These are phyloP conservation scores for Anomalospiza imberbis DNA, from an alignment of 2,797 vertebrate genomes.

Conservation along the genomic window DNA sequence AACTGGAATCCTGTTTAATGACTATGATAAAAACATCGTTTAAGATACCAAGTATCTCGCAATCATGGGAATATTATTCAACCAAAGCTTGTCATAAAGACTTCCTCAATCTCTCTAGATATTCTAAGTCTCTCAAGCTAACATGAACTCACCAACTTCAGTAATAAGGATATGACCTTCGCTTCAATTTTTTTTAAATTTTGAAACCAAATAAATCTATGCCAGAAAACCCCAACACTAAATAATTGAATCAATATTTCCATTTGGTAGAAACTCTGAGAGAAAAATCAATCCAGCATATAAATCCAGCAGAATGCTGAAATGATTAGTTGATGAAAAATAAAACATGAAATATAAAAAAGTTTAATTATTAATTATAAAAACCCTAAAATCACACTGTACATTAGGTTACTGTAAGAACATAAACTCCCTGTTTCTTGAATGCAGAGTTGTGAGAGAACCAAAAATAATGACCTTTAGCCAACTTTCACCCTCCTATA, in stretches of 20 bases:
- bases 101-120: not conserved
- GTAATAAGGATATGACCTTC: not conserved
- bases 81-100: not conserved
- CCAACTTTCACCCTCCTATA: not conserved
- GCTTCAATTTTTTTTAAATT: not conserved
- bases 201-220: not conserved
- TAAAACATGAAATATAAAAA: not conserved
- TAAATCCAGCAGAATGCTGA: not conserved
- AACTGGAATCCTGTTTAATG: not conserved
- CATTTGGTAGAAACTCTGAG: not conserved
- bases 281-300: not conserved
- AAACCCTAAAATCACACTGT: not conserved
- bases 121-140: not conserved
- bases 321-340: not conserved
- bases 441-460: not conserved
- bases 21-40: not conserved
- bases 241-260: not conserved
- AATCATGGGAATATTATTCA: not conserved
- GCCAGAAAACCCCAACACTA: not conserved
- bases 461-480: not conserved
- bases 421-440: not conserved
- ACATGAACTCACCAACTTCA: not conserved
- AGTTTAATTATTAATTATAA: not conserved
- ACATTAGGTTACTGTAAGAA: not conserved
- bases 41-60: not conserved